Conservation (phyloP, 2,113 vertebrate genomes). For the Heptranchias perlo region DNA sequence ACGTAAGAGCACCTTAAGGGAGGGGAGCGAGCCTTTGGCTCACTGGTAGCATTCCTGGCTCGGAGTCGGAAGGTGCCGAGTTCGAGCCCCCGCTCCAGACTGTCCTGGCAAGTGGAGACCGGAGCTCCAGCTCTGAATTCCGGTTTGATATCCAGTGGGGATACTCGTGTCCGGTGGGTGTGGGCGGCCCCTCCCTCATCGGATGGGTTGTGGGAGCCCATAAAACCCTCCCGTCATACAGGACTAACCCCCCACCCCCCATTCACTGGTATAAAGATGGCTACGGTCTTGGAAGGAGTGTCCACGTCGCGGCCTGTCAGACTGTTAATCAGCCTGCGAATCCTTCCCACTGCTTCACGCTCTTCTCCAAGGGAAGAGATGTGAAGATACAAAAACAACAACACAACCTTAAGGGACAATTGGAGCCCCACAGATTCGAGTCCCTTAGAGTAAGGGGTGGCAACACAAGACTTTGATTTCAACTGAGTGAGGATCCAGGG, state of each 20-base stretch:
- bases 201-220: background rate
- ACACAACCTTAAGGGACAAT: background rate
- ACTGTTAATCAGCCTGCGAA: too few relatives aligned
- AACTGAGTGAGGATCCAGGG: too few relatives aligned
- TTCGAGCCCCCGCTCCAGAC: background rate
- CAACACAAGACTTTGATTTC: background rate
- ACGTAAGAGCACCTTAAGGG: background rate
- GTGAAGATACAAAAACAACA: background rate
- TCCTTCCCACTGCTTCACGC: background rate
- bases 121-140: background rate
- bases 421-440: background rate
- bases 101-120: too few relatives aligned
- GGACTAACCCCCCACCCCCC: too few relatives aligned
- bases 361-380: background rate
- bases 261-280: too few relatives aligned
- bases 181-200: background rate
- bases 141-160: background rate
- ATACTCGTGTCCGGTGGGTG: background rate
- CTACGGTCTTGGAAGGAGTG: too few relatives aligned
- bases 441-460: background rate
- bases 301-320: too few relatives aligned
- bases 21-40: background rate
- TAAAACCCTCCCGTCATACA: background rate
- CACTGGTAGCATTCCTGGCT: background rate
- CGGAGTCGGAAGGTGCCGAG: background rate